These are phyloP conservation scores for Pollimyrus isidori DNA, from an alignment of 2,113 vertebrate genomes.

Conservation along the genomic window DNA sequence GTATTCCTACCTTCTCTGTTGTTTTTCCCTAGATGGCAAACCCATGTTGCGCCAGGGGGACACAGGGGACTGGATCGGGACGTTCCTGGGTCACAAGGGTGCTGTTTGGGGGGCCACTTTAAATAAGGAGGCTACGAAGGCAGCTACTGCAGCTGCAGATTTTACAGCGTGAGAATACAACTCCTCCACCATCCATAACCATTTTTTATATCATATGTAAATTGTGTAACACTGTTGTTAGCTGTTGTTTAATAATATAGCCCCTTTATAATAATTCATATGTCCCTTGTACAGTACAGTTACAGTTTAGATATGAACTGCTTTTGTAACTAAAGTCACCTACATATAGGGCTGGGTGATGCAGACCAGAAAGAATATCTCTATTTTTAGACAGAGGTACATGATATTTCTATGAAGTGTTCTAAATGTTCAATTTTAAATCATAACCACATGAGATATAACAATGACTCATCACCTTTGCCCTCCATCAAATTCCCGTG, in stretches of 20 bases:
- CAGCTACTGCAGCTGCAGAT: constrained; percentile 92
- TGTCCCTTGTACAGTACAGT: neutral
- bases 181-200: neutral
- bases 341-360: neutral
- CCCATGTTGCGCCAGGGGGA: constrained; percentile 98
- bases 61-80: constrained; percentile 99
- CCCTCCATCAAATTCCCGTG: neutral
- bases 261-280: neutral
- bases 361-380: neutral
- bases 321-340: neutral
- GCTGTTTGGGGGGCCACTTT: constrained; percentile 97
- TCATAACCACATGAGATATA: neutral
- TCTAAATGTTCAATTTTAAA: neutral
- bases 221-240: neutral
- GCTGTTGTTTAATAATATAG: neutral
- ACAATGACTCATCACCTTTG: neutral
- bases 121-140: constrained; percentile 92
- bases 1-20: neutral
- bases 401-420: neutral
- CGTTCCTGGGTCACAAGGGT: constrained; percentile 96
- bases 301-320: neutral
- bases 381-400: neutral
- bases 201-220: neutral
- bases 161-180: constrained; percentile 87
- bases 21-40: constrained; percentile 75